Conservation (phyloP, 2,888 invertebrate species). For the Buathra laborator region DNA sequence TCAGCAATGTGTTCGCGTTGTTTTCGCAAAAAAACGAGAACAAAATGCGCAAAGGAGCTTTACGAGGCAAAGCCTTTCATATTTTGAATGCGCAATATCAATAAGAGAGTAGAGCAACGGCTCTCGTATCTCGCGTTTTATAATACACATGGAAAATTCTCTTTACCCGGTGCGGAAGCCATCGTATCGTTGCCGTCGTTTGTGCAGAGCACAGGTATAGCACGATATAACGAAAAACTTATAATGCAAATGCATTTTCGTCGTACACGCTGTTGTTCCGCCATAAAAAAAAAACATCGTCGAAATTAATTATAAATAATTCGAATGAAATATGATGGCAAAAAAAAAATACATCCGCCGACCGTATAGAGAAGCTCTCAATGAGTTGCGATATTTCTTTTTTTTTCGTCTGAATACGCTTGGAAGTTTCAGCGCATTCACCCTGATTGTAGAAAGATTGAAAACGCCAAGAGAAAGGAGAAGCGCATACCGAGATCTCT, state of each 20-base stretch:
- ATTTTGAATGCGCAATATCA: neutral
- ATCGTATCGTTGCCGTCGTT: neutral
- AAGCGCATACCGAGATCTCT: neutral
- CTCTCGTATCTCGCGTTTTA: neutral
- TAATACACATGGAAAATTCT: slow-evolving; percentile 21
- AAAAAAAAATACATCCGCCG: neutral
- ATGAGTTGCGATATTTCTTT: too few relatives aligned
- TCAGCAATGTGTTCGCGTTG: neutral
- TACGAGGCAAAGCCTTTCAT: neutral
- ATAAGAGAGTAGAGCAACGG: slow-evolving; percentile 3
- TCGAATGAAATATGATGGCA: neutral
- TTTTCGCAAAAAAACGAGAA: neutral
- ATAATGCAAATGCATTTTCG: neutral
- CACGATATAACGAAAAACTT: neutral
- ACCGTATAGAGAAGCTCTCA: neutral
- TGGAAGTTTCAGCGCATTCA: neutral
- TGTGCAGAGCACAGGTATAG: neutral
- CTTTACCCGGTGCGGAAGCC: neutral
- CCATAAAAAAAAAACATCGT: neutral
- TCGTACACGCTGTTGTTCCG: neutral
- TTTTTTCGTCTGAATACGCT: neutral
- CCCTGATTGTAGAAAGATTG: neutral
- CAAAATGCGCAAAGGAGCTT: neutral
- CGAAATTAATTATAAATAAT: neutral
- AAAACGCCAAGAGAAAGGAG: neutral